phyloP scores from a whole-genome alignment of 2,797 vertebrate genomes.

The Clamator glandarius region DNA sequence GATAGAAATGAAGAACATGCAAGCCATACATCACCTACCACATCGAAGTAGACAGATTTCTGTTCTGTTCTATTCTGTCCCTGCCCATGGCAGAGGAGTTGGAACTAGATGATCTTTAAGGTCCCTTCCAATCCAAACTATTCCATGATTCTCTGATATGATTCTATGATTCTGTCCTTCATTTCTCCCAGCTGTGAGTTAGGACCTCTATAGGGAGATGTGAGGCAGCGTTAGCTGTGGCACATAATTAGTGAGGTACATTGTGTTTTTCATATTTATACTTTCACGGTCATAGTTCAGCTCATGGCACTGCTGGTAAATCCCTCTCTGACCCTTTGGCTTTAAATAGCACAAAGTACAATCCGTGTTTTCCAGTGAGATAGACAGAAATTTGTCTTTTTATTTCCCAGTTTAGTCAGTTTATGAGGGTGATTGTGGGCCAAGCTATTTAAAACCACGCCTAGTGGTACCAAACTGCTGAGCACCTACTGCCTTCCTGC shows the following conservation, averaged over 20 bases:
- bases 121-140: too few relatives aligned
- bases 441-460: constrained; percentile 46
- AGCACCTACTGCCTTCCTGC: neutral
- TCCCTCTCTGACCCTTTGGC: constrained; percentile 75
- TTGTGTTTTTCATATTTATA: constrained; percentile 74
- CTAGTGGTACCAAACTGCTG: neutral
- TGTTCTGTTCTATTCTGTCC: too few relatives aligned
- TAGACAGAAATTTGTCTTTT: constrained; percentile 75
- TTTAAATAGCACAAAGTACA: constrained; percentile 80
- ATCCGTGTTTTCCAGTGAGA: constrained; percentile 78
- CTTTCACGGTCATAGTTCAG: constrained; percentile 78
- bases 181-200: constrained; percentile 45
- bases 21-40: neutral
- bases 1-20: neutral
- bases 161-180: constrained; percentile 14
- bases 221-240: constrained; percentile 44
- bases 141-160: too few relatives aligned
- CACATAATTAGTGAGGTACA: constrained; percentile 65
- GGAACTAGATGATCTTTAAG: too few relatives aligned
- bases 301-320: constrained; percentile 71
- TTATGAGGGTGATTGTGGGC: constrained; percentile 32
- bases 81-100: too few relatives aligned
- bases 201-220: constrained; percentile 34
- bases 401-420: constrained; percentile 72
- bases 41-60: constrained; percentile 12